These are phyloP conservation scores for Scortum barcoo DNA, from an alignment of 2,113 vertebrate species.

Conservation along the genomic window DNA sequence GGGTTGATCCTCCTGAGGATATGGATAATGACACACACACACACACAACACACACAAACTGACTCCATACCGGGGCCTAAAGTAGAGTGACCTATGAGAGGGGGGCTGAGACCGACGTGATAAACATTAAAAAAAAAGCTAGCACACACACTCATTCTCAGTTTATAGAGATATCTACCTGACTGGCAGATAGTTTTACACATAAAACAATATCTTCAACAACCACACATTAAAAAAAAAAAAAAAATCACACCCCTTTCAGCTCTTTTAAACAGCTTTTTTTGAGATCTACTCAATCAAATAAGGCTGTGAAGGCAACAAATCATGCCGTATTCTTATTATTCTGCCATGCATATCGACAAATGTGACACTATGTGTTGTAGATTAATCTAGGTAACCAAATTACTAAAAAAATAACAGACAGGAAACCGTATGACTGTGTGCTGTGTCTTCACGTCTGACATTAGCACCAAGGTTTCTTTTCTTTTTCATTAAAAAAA, in stretches of 20 bases:
- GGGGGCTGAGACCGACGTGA: slow-evolving; percentile 32
- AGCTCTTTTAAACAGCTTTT: slow-evolving; percentile 39
- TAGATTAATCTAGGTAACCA: slow-evolving; percentile 16
- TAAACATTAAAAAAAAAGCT: slow-evolving; percentile 15
- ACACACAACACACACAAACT: slow-evolving; percentile 24
- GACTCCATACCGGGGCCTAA: slow-evolving; percentile 24
- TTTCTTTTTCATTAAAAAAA: slow-evolving; percentile 52
- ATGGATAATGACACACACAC: slow-evolving; percentile 39
- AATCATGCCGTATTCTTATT: slow-evolving; percentile 23
- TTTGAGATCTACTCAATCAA: slow-evolving; percentile 81
- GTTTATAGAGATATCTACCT: slow-evolving; percentile 60
- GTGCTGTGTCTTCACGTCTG: slow-evolving; percentile 62
- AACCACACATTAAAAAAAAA: slow-evolving; percentile 59
- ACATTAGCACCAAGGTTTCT: slow-evolving; percentile 82
- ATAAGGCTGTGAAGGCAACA: slow-evolving; percentile 48
- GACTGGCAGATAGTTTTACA: slow-evolving; percentile 72
- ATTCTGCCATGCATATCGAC: slow-evolving; percentile 42
- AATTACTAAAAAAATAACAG: slow-evolving; percentile 38
- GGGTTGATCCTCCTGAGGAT: slow-evolving; percentile 70
- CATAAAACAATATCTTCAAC: slow-evolving; percentile 51
- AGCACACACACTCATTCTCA: slow-evolving; percentile 36
- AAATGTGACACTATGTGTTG: slow-evolving; percentile 13
- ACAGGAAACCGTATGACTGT: slow-evolving; percentile 39
- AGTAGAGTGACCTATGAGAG: slow-evolving; percentile 34
- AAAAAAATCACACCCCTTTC: slow-evolving; percentile 41